phyloP scores from a whole-genome alignment of 2,797 vertebrate species.

The Muscicapa striata region DNA sequence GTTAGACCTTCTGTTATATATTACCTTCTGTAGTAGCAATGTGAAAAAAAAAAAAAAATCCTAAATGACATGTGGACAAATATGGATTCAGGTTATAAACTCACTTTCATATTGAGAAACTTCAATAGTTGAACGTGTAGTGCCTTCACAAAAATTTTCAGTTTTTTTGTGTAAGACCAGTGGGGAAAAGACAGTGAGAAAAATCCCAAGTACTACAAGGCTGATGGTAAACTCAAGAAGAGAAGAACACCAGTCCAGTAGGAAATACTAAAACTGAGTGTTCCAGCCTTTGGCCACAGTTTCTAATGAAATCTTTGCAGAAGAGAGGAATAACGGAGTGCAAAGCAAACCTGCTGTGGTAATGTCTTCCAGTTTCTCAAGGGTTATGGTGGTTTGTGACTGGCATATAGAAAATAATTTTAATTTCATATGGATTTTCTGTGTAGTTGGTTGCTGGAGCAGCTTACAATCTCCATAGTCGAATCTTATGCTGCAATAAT shows the following conservation, averaged over 20 bases:
- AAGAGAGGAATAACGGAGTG: background rate
- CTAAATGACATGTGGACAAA: background rate
- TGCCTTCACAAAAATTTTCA: background rate
- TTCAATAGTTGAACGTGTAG: rapidly evolving
- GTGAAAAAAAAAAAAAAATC: background rate
- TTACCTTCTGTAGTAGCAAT: background rate
- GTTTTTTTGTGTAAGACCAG: background rate
- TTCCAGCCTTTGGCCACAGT: background rate
- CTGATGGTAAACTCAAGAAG: background rate
- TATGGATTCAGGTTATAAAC: background rate
- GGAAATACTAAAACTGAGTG: background rate
- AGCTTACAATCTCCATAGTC: background rate
- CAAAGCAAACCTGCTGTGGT: background rate
- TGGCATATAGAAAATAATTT: background rate
- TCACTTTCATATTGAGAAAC: background rate
- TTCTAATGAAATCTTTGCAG: background rate
- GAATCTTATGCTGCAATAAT: background rate
- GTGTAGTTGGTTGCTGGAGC: background rate
- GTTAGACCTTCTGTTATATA: background rate
- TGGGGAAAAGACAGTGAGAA: background rate
- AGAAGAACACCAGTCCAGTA: background rate
- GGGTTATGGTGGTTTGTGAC: rapidly evolving
- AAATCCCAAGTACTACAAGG: background rate
- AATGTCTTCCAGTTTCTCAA: background rate
- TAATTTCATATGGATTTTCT: background rate